These are phyloP conservation scores for Ceratina calcarata DNA, from an alignment of 1,140 invertebrate species.

Conservation along the genomic window DNA sequence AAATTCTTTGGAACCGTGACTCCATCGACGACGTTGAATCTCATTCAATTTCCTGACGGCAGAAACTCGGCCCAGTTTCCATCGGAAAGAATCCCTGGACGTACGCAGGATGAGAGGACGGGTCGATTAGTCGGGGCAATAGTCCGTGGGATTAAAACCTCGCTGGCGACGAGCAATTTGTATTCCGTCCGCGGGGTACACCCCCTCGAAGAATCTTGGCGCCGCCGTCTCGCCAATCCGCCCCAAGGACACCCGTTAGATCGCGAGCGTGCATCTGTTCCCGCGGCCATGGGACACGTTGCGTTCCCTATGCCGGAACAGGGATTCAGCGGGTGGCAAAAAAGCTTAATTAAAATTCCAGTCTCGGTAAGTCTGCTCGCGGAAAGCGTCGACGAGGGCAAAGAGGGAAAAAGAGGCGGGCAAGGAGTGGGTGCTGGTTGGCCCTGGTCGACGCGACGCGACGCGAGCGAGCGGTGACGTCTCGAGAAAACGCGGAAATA, in stretches of 20 bases:
- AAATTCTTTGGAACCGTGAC: neutral
- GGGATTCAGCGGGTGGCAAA: constrained; percentile 50
- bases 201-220: constrained; percentile 16
- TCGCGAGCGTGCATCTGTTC: constrained; percentile 42
- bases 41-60: neutral
- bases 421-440: neutral
- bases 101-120: neutral
- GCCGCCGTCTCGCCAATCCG: neutral
- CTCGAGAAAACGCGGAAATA: constrained; percentile 59
- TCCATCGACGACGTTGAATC: neutral
- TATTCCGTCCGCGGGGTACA: constrained; percentile 9
- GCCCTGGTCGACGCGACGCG: too few species aligned
- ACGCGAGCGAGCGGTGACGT: constrained; percentile 32
- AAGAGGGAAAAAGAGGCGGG: neutral
- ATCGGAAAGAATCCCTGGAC: neutral
- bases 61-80: neutral
- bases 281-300: constrained; percentile 29
- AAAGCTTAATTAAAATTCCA: constrained; percentile 73
- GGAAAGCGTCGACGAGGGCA: constrained; percentile 43
- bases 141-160: constrained; percentile 41
- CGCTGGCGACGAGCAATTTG: constrained; percentile 13
- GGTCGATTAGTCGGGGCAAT: constrained; percentile 31
- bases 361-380: constrained; percentile 52
- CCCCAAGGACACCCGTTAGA: constrained; percentile 36
- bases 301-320: constrained; percentile 43